Base-by-base conservation (phyloP, 2,113 vertebrate genomes). In the Dissostichus mawsoni region DNA sequence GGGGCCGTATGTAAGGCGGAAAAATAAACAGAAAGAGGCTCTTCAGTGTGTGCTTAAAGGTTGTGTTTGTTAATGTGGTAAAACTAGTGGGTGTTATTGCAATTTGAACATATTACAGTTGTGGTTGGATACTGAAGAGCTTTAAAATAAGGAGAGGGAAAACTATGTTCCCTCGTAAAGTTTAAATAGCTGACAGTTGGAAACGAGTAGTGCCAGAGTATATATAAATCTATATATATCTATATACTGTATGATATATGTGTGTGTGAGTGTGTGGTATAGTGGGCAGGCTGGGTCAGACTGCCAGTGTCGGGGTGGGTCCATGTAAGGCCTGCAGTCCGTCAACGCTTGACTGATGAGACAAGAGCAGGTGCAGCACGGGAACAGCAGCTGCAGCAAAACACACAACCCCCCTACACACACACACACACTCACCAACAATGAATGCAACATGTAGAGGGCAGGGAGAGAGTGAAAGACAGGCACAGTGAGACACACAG, bases 281-380 rank as follows among this genome's bases (percentile, higher is more conserved):
- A 9, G 74, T 58, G 76, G 79, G 72, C 76, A 70, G 74, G 57
- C 61, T 80, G 67, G 81, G 78, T 80, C 75, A 76, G 69, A 55
- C 72, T 74, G 72, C 67, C 63, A 81, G 66, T 77, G 91, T 84
- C 72, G 17, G 88, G 90, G 89, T 83, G 89, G 81, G 82, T 83
- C 92, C 92, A 93, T 94, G 93, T 93, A 92, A 89, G 92, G 93
- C 89, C 83, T 89, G 87, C 69, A 75, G 78, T 93, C 92, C 77
- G 76, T 95, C 95, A 94, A 80, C 90, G 88, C 72, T 76, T 69
- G 83, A 66, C 65, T 94, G 94, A 95, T 95, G 92, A 94, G 85
- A 90, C 75, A 83, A 64, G 87, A 94, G 93, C 95, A 95, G 95
- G 95, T 95, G 95, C 94, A 89, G 88, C 29, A 12, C 69, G 69